Conservation (phyloP, 2,888 invertebrate genomes). For the Epiblema foenella region DNA sequence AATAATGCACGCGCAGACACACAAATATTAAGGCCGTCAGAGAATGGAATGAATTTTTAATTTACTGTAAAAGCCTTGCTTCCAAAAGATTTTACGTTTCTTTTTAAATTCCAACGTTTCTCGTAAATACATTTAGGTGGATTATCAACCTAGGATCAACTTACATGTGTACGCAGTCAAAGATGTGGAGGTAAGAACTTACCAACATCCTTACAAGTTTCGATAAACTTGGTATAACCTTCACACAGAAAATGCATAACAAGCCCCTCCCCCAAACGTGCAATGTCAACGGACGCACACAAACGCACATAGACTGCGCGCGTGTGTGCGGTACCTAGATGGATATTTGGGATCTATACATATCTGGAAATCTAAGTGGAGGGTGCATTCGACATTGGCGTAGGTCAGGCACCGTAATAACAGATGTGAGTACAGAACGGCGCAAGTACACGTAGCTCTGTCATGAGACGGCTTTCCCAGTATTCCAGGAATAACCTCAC, state of each 20-base stretch:
- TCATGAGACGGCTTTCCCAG: not conserved
- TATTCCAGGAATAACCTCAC: not conserved
- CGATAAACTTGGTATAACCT: not conserved
- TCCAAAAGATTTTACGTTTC: too few relatives aligned
- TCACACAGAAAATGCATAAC: slow-evolving; percentile 15
- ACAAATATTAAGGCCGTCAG: too few relatives aligned
- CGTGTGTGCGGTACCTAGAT: slow-evolving; percentile 23
- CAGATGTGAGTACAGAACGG: not conserved
- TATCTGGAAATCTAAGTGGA: slow-evolving; percentile 34
- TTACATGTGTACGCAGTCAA: too few relatives aligned
- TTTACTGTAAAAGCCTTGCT: not conserved
- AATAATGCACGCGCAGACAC: too few relatives aligned
- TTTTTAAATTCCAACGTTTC: too few relatives aligned
- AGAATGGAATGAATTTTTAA: not conserved
- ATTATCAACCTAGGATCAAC: too few relatives aligned
- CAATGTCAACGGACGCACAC: slow-evolving; percentile 24
- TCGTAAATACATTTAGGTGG: too few relatives aligned
- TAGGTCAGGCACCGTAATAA: slow-evolving; percentile 37
- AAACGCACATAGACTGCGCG: not conserved
- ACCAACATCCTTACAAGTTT: not conserved
- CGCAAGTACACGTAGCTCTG: not conserved
- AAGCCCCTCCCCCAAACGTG: slow-evolving; percentile 2
- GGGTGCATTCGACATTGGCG: slow-evolving; percentile 37
- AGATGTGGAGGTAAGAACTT: not conserved
- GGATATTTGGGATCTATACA: slow-evolving; percentile 24